Conservation (phyloP, 2,113 vertebrate genomes). For the Hystrix brachyura region DNA sequence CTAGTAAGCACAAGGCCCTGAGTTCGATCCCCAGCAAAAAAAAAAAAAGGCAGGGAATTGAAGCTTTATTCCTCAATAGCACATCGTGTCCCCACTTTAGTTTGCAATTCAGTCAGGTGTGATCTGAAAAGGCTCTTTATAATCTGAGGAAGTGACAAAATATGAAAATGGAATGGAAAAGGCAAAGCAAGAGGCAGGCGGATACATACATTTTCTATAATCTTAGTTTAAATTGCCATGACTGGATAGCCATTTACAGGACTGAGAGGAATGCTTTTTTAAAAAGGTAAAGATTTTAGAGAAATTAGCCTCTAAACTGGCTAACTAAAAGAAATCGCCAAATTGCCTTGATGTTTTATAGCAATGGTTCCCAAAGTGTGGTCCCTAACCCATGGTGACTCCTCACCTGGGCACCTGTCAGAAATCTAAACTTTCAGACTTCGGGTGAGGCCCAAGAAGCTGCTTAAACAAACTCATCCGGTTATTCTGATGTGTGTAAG, state of each 20-base stretch:
- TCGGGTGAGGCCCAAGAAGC: not conserved
- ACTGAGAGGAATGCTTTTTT: not conserved
- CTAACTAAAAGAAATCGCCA: constrained; percentile 4
- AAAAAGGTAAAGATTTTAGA: constrained; percentile 46
- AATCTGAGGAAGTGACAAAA: constrained; percentile 5
- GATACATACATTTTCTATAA: not conserved
- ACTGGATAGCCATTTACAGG: constrained; percentile 45
- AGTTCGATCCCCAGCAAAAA: too few relatives aligned
- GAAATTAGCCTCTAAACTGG: constrained; percentile 45
- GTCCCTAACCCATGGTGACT: not conserved
- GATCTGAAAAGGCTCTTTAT: constrained; percentile 3
- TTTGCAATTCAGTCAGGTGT: constrained; percentile 15
- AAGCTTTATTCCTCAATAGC: not conserved
- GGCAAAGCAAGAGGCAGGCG: not conserved
- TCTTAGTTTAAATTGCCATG: not conserved
- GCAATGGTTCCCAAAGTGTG: not conserved
- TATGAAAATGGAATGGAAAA: not conserved
- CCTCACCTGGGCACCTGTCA: not conserved
- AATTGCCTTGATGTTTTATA: constrained; percentile 38
- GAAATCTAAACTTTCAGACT: not conserved
- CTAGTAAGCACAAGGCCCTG: too few relatives aligned
- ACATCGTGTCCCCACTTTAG: not conserved
- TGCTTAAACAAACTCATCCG: not conserved
- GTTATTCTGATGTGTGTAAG: not conserved
- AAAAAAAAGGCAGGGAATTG: not conserved